phyloP scores from a whole-genome alignment of 30 jellyfish, hydroid and myxozoan species.

The Nemopilema nomurai region DNA sequence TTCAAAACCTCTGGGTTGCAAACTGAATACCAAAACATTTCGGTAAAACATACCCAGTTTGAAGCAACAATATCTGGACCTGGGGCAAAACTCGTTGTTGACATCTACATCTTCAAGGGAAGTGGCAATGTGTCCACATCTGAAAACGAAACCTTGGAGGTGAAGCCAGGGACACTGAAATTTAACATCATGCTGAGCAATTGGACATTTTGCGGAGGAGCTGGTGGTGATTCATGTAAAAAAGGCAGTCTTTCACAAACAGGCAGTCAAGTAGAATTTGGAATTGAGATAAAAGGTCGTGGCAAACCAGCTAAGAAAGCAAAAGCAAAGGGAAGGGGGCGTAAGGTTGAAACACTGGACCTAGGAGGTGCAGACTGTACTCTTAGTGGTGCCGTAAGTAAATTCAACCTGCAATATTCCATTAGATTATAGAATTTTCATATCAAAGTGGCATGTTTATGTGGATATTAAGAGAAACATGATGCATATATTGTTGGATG shows the following conservation, averaged over 20 bases:
- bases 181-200: slow-evolving; percentile 2
- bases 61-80: slow-evolving; percentile 40
- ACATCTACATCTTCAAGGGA: slow-evolving; percentile 27
- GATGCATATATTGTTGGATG: no score
- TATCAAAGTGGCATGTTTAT: no score
- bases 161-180: slow-evolving; percentile 33
- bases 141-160: slow-evolving; percentile 5
- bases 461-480: no score
- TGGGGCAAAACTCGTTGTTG: slow-evolving; percentile 36
- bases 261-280: slow-evolving; percentile 3
- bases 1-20: slow-evolving; percentile 20
- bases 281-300: neutral
- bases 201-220: slow-evolving; percentile 49
- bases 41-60: slow-evolving; percentile 13
- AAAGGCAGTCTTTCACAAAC: neutral
- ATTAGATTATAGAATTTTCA: no score
- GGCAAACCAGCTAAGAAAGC: slow-evolving; percentile 15
- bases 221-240: neutral
- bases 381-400: slow-evolving; percentile 20
- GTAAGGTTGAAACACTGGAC: slow-evolving; percentile 9
- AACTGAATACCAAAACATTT: slow-evolving; percentile 14
- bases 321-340: slow-evolving; percentile 19
- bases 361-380: slow-evolving; percentile 28
- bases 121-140: slow-evolving; percentile 35
- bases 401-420: no score